Evolutionary conservation across 2,797 vertebrate species (phyloP).

Genomic region (Aulostomus chinensis): DNA sequence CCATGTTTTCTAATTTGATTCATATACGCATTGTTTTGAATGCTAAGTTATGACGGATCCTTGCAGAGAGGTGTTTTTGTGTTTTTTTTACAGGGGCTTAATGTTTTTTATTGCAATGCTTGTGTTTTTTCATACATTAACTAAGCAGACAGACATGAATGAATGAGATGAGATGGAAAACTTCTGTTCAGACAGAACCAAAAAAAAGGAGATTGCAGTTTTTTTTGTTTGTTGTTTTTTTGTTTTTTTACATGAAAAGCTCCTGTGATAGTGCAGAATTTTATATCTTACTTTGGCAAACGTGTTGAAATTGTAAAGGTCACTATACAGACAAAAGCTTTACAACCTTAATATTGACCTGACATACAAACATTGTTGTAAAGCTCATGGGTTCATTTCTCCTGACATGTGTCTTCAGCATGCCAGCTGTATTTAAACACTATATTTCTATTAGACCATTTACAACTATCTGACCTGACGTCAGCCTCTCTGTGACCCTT

Average conservation of each 20-base stretch:
- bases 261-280: conserved; percentile 44
- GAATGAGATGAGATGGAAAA: conserved; percentile 27
- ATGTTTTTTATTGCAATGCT: conserved; percentile 67
- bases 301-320: conserved; percentile 54
- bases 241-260: conserved; percentile 23
- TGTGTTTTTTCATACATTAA: conserved; percentile 42
- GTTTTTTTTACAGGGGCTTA: conserved; percentile 43
- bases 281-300: conserved; percentile 55
- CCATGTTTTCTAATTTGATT: conserved; percentile 74
- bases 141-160: conserved; percentile 46
- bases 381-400: conserved; percentile 53
- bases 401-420: conserved; percentile 43
- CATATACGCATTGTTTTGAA: conserved; percentile 78
- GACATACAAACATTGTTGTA: conserved; percentile 57
- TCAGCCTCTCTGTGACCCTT: conserved; percentile 56
- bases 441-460: conserved; percentile 61
- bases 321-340: conserved; percentile 35
- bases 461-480: conserved; percentile 38
- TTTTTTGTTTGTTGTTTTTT: conserved; percentile 9
- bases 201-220: conserved; percentile 13
- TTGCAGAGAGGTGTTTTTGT: conserved; percentile 46
- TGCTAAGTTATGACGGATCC: conserved; percentile 78
- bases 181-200: conserved; percentile 36
- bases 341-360: conserved; percentile 60
- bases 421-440: conserved; percentile 16